Evolutionary conservation across 2,888 invertebrate species (phyloP).

Genomic region (Lepetodrilus schrolli): DNA sequence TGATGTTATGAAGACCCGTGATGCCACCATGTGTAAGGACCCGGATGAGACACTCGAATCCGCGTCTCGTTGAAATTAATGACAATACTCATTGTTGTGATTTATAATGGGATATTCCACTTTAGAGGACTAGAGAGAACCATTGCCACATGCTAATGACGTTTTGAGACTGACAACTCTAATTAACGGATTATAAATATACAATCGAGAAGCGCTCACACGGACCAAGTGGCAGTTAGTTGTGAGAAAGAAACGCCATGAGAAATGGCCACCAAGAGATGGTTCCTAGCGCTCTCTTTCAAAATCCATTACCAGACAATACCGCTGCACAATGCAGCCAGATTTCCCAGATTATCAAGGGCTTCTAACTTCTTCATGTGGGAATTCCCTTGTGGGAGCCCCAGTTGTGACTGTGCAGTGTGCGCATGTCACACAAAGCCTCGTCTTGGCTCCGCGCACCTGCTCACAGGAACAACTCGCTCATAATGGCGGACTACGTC

Average conservation of each 20-base stretch:
- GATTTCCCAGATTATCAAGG: conserved; percentile 27
- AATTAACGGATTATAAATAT: conserved; percentile 45
- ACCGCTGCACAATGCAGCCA: conserved; percentile 7
- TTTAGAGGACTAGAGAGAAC: conserved; percentile 4
- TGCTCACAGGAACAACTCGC: conserved; percentile 21
- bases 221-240: conserved; percentile 25
- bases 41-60: not conserved
- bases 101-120: conserved; percentile 26
- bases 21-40: conserved; percentile 2
- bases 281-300: conserved; percentile 20
- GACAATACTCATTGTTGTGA: conserved; percentile 30
- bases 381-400: conserved; percentile 29
- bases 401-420: conserved; percentile 21
- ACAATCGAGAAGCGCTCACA: conserved; percentile 37
- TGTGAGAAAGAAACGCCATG: not conserved
- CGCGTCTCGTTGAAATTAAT: not conserved
- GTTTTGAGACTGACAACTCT: conserved; percentile 42
- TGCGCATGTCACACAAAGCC: conserved; percentile 28
- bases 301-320: conserved; percentile 32
- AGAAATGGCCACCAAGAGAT: conserved; percentile 24
- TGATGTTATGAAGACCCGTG: conserved; percentile 11
- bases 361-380: conserved; percentile 17
- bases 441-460: not conserved
- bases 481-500: conserved; percentile 1
- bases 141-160: conserved; percentile 50